Evolutionary conservation across 2,113 vertebrate genomes (phyloP), one percentile per base, ranked within the genome.

Genomic region (Larimichthys polyactis): DNA sequence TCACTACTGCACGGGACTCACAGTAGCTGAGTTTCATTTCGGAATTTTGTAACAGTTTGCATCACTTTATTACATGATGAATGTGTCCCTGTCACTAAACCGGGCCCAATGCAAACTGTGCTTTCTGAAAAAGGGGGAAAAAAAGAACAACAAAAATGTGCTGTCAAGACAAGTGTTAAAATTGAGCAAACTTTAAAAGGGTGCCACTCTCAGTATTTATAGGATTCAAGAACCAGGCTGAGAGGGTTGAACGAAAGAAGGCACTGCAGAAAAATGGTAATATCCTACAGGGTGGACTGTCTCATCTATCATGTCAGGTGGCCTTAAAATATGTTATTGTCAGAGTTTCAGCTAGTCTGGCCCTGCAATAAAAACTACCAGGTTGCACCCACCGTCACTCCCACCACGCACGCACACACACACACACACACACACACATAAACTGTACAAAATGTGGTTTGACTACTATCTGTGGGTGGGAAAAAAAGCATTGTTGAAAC

Each of bases 1-100:
- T 78, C 78, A 66, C 75, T 57, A 27, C 69, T 54, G 62, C 75
- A 75, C 67, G 75, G 62, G 64, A 68, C 73, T 74, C 83, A 55
- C 71, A 78, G 57, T 84, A 3, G 77, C 79, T 76, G 90, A 86
- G 81, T 90, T 92, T 85, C 80, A 85, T 84, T 90, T 89, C 78
- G 76, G 49, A 8, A 48, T 87, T 87, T 91, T 87, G 75, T 89
- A 87, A 77, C 87, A 78, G 84, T 79, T 79, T 90, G 78, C 87
- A 89, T 95, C 89, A 89, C 85, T 93, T 90, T 85, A 93, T 91
- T 90, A 82, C 77, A 91, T 95, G 93, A 95, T 94, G 73, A 93
- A 95, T 95, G 94, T 84, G 62, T 77, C 82, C 82, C 87, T 92
- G 89, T 94, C 92, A 89, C 78, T 87, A 81, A 71, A 75, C 29